phyloP scores from a whole-genome alignment of 1,140 invertebrate genomes.

The Microvelia longipes region DNA sequence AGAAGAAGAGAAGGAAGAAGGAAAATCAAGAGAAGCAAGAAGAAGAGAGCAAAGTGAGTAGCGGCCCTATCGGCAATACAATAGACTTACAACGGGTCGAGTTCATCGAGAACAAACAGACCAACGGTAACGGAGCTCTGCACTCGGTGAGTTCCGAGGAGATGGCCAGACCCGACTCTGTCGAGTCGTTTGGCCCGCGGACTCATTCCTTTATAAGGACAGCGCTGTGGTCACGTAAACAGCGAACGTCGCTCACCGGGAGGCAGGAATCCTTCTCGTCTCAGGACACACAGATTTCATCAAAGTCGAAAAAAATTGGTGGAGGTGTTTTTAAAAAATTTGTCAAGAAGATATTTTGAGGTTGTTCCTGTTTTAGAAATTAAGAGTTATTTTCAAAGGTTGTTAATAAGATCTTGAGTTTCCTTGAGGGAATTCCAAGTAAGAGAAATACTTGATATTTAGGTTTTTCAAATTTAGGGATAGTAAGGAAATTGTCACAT shows the following conservation, averaged over 20 bases:
- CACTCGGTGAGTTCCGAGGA: slow-evolving; percentile 3
- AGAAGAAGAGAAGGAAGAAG: slow-evolving; percentile 27
- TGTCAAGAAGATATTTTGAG: slow-evolving; percentile 47
- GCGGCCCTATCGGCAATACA: too few relatives aligned
- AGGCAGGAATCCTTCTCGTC: not conserved
- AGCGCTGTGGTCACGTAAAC: slow-evolving; percentile 33
- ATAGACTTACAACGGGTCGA: not conserved
- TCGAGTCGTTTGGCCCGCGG: not conserved
- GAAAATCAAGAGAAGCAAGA: slow-evolving; percentile 29
- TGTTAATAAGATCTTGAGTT: too few relatives aligned
- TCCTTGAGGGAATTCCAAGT: too few relatives aligned
- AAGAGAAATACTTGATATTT: too few relatives aligned
- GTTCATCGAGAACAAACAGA: slow-evolving; percentile 28
- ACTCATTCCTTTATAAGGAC: slow-evolving; percentile 28
- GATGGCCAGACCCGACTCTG: slow-evolving; percentile 3
- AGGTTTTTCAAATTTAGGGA: too few relatives aligned
- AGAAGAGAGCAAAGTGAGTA: slow-evolving; percentile 28
- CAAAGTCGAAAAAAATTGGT: slow-evolving; percentile 35
- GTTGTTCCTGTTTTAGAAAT: too few relatives aligned
- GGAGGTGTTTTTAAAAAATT: slow-evolving; percentile 37
- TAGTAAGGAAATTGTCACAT: too few relatives aligned
- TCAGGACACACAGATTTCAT: slow-evolving; percentile 6
- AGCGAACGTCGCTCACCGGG: slow-evolving; percentile 31
- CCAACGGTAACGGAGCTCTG: slow-evolving; percentile 6
- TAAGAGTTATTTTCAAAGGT: too few relatives aligned